Conservation (phyloP, 1,140 invertebrate genomes). For the Bemisia tabaci region DNA sequence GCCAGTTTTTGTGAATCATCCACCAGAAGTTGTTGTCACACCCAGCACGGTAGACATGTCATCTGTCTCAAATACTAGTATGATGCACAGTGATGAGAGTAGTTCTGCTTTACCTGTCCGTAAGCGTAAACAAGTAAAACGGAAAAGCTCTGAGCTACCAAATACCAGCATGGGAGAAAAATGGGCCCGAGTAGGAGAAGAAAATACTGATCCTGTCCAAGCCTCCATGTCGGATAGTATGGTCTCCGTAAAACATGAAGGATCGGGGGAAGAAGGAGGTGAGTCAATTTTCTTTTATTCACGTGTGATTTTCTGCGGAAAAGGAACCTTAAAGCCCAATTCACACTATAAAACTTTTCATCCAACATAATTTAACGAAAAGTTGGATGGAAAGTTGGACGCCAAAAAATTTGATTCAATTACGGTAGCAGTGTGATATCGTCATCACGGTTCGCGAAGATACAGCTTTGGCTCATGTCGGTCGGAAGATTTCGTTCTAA, state of each 20-base stretch:
- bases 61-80: background rate
- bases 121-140: background rate
- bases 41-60: background rate
- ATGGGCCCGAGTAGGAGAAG: background rate
- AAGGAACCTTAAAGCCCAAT: no score
- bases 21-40: background rate
- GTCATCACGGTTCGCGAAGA: no score
- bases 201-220: background rate
- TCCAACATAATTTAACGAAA: no score
- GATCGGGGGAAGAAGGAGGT: background rate
- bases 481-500: no score
- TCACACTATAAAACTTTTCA: no score
- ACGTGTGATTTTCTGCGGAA: no score
- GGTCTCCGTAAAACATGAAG: background rate
- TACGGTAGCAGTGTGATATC: no score
- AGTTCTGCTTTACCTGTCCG: background rate
- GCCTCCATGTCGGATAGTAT: background rate
- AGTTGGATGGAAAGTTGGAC: no score
- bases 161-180: background rate
- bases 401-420: no score
- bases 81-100: background rate
- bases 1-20: background rate
- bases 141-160: background rate
- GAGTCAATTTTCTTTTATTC: no score
- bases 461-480: no score